Base-by-base conservation (phyloP, 1,140 invertebrate genomes). In the Cepaea nemoralis region DNA sequence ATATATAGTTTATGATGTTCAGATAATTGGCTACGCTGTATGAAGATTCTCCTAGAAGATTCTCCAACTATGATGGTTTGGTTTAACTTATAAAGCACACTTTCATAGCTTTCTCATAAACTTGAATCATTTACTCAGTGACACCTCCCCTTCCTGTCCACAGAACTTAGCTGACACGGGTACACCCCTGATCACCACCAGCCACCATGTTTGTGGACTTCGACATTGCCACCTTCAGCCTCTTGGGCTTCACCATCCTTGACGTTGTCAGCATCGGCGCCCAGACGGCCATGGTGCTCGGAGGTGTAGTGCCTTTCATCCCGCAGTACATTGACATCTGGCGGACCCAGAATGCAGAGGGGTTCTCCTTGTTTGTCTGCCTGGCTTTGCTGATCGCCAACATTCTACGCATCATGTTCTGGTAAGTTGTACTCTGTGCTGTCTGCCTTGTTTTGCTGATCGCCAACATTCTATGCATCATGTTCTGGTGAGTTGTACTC, bases 341-440 rank as follows among this genome's bases (percentile, higher is more conserved):
- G 89, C 94, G 93, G 86, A 96, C 95, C 37, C 94, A 96, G 90
- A 97, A 98, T 92, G 95, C 97, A 31, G 96, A 92, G 63, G 98
- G 98, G 6, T 99, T 99, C 92, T 99, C 98, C 0, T 93, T 98
- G 6, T 97, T 97, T 90, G 98, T 99, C 55, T 99, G 98, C 90
- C 93, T 99, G 48, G 95, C 97, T 5, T 93, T 99, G 33, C 93
- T 99, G 45, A 94, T 99, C 89, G 98, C 98, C 55, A 99, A 99
- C 90, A 98, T 97, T 77, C 93, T 99, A 67, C 94, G 98, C 86
- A 99, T 99, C 90, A 93, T 98, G 81, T 99, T 99, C 93, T 99
- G 98, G 98, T 99, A 93, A 94, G 94, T 67, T 37, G 40, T 55
- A 55, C 2, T 55, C 6, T 14, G n/a, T n/a, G n/a, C n/a, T 90